Percentiles rank a stretch among this genome's conserved stretches.
These are phyloP conservation scores for Drosophila fungiperda DNA, from an alignment of 2,888 invertebrate species.

Conservation along the genomic window DNA sequence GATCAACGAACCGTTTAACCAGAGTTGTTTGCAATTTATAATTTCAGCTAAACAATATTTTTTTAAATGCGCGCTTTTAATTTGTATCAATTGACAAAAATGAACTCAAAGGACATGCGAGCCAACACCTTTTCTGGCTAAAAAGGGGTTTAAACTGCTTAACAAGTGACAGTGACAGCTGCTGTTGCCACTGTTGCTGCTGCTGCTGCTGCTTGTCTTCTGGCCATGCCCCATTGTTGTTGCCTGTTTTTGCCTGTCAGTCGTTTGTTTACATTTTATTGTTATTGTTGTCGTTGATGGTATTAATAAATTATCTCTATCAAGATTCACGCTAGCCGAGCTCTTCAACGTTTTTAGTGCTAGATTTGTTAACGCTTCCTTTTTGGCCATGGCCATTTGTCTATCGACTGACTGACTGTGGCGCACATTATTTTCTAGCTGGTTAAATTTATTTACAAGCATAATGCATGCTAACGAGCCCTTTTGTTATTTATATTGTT, in stretches of 20 bases:
- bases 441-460: constrained; percentile 76
- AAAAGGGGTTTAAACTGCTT: constrained; percentile 48
- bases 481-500: constrained; percentile 64
- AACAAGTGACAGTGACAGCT: constrained; percentile 40
- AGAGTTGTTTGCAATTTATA: constrained; percentile 64
- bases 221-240: constrained; percentile 1
- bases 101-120: constrained; percentile 58
- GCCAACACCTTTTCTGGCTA: constrained; percentile 59
- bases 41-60: constrained; percentile 67
- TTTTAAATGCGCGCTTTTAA: constrained; percentile 68
- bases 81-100: constrained; percentile 56
- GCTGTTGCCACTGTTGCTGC: not conserved
- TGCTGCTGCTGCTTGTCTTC: constrained; percentile 2
- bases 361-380: constrained; percentile 51
- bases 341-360: constrained; percentile 56
- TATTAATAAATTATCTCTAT: constrained; percentile 81
- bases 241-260: constrained; percentile 49
- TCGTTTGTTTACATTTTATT: constrained; percentile 80
- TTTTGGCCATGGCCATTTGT: constrained; percentile 63
- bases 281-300: constrained; percentile 80
- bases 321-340: constrained; percentile 67
- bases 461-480: constrained; percentile 74
- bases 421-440: constrained; percentile 77
- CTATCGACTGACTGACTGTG: constrained; percentile 57
- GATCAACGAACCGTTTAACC: constrained; percentile 49